These are phyloP conservation scores for Lasiommata megera DNA, from an alignment of 2,888 invertebrate genomes.

Conservation along the genomic window DNA sequence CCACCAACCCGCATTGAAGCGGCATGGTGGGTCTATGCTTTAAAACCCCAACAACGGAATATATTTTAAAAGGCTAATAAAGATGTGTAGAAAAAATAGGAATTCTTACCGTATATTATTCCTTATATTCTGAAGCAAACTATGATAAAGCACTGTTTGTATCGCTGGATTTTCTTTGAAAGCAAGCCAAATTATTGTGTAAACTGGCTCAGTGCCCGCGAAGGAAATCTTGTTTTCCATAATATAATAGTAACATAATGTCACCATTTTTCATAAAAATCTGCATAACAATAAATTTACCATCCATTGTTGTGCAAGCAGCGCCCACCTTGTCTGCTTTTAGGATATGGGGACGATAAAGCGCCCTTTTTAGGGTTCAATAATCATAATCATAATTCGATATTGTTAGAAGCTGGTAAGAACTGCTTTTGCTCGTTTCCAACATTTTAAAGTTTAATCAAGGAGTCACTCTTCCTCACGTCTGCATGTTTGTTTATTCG, in stretches of 20 bases:
- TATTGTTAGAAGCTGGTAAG: no score
- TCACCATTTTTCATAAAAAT: slow-evolving; percentile 39
- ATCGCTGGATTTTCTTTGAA: slow-evolving; percentile 34
- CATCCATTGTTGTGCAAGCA: slow-evolving; percentile 2
- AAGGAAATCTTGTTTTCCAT: slow-evolving; percentile 38
- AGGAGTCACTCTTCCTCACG: no score
- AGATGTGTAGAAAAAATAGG: background rate
- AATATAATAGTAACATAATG: slow-evolving; percentile 36
- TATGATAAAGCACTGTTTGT: slow-evolving; percentile 21
- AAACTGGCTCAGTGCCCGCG: slow-evolving; percentile 39
- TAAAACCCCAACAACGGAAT: no score
- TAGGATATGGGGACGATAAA: background rate
- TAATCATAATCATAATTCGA: background rate
- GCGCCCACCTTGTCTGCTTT: background rate
- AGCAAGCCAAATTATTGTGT: slow-evolving; percentile 41
- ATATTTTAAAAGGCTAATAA: no score
- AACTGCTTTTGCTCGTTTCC: no score
- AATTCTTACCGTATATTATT: slow-evolving; percentile 1
- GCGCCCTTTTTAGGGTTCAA: background rate
- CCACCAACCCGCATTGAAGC: no score
- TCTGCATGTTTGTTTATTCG: no score
- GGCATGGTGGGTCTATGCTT: no score
- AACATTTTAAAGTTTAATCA: no score
- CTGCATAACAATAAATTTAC: slow-evolving; percentile 29
- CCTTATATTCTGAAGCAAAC: slow-evolving; percentile 25